A percentile compares a stretch with the other conserved stretches of the same genome.
Evolutionary conservation across 1,140 invertebrate genomes (phyloP).

Genomic region (Anoplolepis gracilipes): DNA sequence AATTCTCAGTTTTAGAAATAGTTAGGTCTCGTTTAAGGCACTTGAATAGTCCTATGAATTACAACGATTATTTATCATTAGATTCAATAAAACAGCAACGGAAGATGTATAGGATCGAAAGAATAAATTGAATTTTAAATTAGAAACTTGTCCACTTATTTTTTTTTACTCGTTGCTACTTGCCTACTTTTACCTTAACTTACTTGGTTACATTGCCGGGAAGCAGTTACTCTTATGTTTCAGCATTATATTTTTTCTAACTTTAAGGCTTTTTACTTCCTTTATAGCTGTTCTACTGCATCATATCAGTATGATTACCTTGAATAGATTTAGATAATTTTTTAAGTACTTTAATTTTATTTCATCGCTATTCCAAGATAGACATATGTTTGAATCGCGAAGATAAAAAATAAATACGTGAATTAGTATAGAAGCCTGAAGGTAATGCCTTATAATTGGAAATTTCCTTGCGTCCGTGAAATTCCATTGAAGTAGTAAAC

Average conservation of each 20-base stretch:
- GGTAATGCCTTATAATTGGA: constrained; percentile 19
- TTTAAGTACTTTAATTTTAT: background rate
- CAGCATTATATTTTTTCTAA: constrained; percentile 37
- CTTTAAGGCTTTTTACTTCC: background rate
- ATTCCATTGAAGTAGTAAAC: constrained; percentile 62
- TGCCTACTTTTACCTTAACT: constrained; percentile 45
- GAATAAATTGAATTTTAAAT: constrained; percentile 44
- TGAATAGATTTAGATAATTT: constrained; percentile 37
- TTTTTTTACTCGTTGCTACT: constrained; percentile 2
- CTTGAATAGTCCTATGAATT: too few relatives aligned
- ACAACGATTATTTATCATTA: too few relatives aligned
- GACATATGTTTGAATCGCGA: background rate
- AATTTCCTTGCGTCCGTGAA: constrained; percentile 31
- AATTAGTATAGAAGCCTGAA: background rate
- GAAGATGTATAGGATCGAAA: background rate
- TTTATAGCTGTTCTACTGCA: background rate
- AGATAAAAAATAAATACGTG: constrained; percentile 3
- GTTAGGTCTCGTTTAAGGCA: too few relatives aligned
- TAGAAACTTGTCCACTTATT: background rate
- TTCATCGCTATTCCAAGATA: background rate
- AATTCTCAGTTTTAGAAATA: too few relatives aligned
- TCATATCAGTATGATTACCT: background rate
- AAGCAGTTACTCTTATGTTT: constrained; percentile 26
- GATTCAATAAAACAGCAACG: background rate
- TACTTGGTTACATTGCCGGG: constrained; percentile 10